A percentile compares a stretch with the other conserved stretches of the same genome.
These are phyloP conservation scores for Alces alces DNA, from an alignment of 2,113 vertebrate species.

Conservation along the genomic window DNA sequence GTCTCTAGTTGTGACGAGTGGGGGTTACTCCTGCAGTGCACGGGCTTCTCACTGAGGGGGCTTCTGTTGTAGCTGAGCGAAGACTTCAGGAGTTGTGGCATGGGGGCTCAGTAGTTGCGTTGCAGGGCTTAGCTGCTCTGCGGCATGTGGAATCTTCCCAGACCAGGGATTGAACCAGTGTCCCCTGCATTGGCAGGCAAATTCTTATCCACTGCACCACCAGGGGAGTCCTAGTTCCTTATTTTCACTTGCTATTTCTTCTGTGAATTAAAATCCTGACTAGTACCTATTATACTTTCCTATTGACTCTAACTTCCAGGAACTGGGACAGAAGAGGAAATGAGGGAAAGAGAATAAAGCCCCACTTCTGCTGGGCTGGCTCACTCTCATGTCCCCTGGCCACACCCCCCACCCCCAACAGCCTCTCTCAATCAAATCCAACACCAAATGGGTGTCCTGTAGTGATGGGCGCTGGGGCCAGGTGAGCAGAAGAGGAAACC, in stretches of 20 bases:
- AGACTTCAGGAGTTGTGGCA: too few species aligned
- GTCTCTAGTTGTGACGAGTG: too few species aligned
- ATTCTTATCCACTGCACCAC: too few species aligned
- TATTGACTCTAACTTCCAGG: not conserved
- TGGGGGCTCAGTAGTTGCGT: fast-evolving
- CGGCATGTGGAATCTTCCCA: too few species aligned
- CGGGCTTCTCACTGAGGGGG: fast-evolving
- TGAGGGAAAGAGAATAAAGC: not conserved
- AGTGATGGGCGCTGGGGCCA: not conserved
- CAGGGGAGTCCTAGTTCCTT: not conserved
- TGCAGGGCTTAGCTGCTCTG: too few species aligned
- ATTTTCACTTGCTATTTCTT: constrained; percentile 59
- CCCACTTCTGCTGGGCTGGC: not conserved
- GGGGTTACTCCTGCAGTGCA: too few species aligned
- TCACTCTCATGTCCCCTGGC: not conserved
- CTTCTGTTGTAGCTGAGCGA: too few species aligned
- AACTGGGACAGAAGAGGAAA: not conserved
- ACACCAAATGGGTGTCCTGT: not conserved
- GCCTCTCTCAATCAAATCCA: not conserved
- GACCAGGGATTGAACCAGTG: too few species aligned
- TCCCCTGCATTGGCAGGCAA: too few species aligned
- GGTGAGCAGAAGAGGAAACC: too few species aligned
- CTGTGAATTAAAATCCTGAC: constrained; percentile 45
- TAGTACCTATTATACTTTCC: not conserved
- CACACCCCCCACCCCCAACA: fast-evolving